These are phyloP conservation scores for Tuta absoluta DNA, from an alignment of 2,888 invertebrate species.

Conservation along the genomic window DNA sequence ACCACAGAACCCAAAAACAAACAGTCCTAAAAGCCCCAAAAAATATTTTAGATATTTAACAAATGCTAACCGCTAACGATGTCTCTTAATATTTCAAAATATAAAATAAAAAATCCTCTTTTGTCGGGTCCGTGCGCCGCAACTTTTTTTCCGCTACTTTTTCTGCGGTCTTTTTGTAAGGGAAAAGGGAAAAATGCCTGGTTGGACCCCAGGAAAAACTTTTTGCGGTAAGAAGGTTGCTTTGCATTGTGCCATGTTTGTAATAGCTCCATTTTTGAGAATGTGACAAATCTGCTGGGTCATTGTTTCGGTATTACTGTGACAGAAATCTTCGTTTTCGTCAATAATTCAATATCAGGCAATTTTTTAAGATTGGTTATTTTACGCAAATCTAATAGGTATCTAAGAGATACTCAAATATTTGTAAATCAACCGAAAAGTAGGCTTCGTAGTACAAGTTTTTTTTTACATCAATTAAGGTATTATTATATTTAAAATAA, in stretches of 20 bases:
- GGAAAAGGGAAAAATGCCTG: conserved; percentile 72
- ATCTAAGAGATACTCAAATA: too few relatives aligned
- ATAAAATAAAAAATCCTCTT: conserved; percentile 72
- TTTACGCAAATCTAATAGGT: too few relatives aligned
- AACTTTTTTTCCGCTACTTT: conserved; percentile 69
- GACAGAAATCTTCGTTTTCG: too few relatives aligned
- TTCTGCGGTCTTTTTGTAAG: conserved; percentile 76
- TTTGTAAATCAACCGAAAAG: too few relatives aligned
- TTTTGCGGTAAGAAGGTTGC: conserved; percentile 79
- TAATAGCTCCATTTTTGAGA: conserved; percentile 47
- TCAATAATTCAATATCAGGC: too few relatives aligned
- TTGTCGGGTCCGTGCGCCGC: conserved; percentile 64
- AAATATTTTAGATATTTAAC: conserved; percentile 78
- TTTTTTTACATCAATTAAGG: too few relatives aligned
- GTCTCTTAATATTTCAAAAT: conserved; percentile 76
- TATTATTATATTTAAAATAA: too few relatives aligned
- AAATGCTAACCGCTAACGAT: conserved; percentile 78
- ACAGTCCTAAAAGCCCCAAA: conserved; percentile 51
- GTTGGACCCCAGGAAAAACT: conserved; percentile 65
- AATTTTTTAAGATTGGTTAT: too few relatives aligned
- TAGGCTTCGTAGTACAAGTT: too few relatives aligned
- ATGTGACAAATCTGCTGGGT: conserved; percentile 32
- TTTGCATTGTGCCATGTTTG: conserved; percentile 50
- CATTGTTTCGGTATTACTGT: conserved; percentile 23
- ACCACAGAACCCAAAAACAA: conserved; percentile 40